These are phyloP conservation scores for Bos taurus DNA, from an alignment of 2,113 vertebrate species.

Conservation along the genomic window ARS-UCD2.0 NC_037335.1:66668501-66669000, in stretches of 20 bases:
- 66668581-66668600: neutral
- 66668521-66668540: neutral
- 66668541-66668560: rapidly evolving
- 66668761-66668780: neutral
- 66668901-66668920: neutral
- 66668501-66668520: neutral
- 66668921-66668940: neutral
- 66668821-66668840: too few relatives aligned
- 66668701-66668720: neutral
- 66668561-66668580: neutral
- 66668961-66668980: neutral
- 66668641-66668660: neutral
- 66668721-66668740: neutral
- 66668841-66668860: neutral
- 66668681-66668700: neutral
- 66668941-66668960: too few relatives aligned
- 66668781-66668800: neutral
- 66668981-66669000: neutral
- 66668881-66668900: neutral
- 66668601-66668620: neutral
- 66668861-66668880: too few relatives aligned
- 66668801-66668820: neutral
- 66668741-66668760: neutral
- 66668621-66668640: neutral
- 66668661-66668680: neutral